Conservation (phyloP, 2,888 invertebrate genomes). For the Diarsia rubi region DNA sequence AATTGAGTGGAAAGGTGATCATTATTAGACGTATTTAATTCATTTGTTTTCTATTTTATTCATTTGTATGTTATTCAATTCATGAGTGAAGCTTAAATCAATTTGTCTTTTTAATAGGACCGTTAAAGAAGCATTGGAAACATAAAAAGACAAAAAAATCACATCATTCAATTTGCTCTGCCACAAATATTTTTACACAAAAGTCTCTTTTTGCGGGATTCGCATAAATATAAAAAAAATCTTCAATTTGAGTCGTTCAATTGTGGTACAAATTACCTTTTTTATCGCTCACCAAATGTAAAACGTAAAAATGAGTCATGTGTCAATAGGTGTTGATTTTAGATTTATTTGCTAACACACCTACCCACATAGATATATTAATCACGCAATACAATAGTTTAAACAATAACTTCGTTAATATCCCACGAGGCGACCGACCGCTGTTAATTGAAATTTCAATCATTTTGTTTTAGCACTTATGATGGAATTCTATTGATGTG, state of each 20-base stretch:
- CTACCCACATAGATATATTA: conserved; percentile 35
- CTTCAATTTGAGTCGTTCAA: conserved; percentile 49
- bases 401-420: conserved; percentile 64
- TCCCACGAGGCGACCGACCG: conserved; percentile 22
- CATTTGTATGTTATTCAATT: neutral
- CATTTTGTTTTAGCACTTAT: conserved; percentile 54
- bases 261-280: conserved; percentile 56
- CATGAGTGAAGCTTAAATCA: neutral
- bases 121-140: neutral
- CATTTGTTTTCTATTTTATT: neutral
- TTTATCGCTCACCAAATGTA: conserved; percentile 59
- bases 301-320: conserved; percentile 60
- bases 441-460: conserved; percentile 56
- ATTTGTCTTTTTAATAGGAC: neutral
- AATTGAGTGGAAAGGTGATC: neutral
- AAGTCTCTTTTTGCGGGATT: conserved; percentile 31
- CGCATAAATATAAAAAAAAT: conserved; percentile 53
- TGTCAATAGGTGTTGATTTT: conserved; percentile 29
- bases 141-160: conserved; percentile 26
- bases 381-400: conserved; percentile 29
- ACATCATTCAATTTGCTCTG: conserved; percentile 25
- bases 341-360: conserved; percentile 39
- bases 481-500: conserved; percentile 44
- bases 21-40: neutral
- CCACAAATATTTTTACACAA: conserved; percentile 38